phyloP scores from a whole-genome alignment of 2,888 invertebrate species.

The Limnephilus auricula region DNA sequence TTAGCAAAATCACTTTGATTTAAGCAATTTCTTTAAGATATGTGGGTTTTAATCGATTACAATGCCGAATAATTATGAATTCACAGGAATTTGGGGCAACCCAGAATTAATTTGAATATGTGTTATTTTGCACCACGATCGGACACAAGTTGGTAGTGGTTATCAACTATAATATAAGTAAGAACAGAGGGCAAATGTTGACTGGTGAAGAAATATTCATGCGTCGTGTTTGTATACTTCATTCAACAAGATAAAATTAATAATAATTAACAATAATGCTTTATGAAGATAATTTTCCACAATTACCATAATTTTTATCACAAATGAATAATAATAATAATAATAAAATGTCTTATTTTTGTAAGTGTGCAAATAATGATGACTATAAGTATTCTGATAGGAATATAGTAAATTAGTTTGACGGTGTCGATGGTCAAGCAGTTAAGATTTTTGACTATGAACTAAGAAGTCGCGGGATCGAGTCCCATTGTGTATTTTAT shows the following conservation, averaged over 20 bases:
- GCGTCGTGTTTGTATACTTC: constrained; percentile 19
- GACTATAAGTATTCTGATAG: neutral
- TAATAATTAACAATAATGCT: neutral
- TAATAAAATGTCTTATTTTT: neutral
- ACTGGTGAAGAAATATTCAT: constrained; percentile 38
- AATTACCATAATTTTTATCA: constrained; percentile 27
- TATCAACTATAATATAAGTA: constrained; percentile 22
- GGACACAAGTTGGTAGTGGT: neutral
- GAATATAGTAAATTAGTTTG: neutral
- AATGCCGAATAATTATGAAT: constrained; percentile 2
- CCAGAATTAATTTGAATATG: constrained; percentile 31
- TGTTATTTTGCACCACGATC: constrained; percentile 18
- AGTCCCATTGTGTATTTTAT: too few species aligned
- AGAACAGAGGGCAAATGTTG: constrained; percentile 46
- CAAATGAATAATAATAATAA: neutral
- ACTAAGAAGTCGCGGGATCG: too few species aligned
- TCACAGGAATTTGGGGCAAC: neutral
- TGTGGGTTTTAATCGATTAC: neutral
- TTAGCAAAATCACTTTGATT: neutral
- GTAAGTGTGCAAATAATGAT: neutral
- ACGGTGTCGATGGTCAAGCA: too few species aligned
- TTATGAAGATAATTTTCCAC: constrained; percentile 22
- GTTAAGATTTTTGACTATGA: too few species aligned
- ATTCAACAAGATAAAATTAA: constrained; percentile 41
- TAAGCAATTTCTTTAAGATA: neutral